A percentile compares a stretch with the other conserved stretches of the same genome.
Conservation (phyloP, 2,797 vertebrate species). For the Vultur gryphus region DNA sequence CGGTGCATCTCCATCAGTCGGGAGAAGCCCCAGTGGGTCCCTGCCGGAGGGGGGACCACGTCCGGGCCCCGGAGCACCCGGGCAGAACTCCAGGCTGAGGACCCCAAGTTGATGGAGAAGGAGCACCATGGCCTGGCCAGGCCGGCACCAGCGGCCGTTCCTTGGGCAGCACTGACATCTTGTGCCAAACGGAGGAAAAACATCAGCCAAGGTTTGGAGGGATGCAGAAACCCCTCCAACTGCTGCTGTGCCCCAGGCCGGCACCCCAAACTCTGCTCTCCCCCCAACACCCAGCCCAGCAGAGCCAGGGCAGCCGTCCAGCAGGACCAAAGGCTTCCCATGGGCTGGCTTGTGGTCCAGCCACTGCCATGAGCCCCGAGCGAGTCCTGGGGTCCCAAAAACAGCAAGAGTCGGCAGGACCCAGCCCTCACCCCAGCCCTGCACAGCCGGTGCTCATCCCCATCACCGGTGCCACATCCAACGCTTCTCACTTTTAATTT, state of each 20-base stretch:
- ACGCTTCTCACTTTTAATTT: fast-evolving
- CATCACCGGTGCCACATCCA: fast-evolving
- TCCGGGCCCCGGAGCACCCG: fast-evolving
- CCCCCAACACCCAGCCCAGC: fast-evolving
- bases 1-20: fast-evolving
- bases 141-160: neutral
- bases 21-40: neutral
- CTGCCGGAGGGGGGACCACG: fast-evolving
- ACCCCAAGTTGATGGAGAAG: neutral
- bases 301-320: neutral
- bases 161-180: slow-evolving; percentile 50
- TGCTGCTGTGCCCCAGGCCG: neutral
- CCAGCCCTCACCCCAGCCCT: neutral
- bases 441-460: neutral
- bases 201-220: neutral
- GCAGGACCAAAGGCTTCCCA: neutral
- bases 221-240: fast-evolving
- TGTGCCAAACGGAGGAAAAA: slow-evolving; percentile 1
- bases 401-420: fast-evolving
- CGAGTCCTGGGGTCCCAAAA: neutral
- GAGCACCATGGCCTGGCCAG: fast-evolving
- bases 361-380: fast-evolving
- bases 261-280: neutral
- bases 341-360: fast-evolving
- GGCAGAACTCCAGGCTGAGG: neutral